Evolutionary conservation across 23 tunicate genomes (phyloP).

Genomic region (Corella eumyota): DNA sequence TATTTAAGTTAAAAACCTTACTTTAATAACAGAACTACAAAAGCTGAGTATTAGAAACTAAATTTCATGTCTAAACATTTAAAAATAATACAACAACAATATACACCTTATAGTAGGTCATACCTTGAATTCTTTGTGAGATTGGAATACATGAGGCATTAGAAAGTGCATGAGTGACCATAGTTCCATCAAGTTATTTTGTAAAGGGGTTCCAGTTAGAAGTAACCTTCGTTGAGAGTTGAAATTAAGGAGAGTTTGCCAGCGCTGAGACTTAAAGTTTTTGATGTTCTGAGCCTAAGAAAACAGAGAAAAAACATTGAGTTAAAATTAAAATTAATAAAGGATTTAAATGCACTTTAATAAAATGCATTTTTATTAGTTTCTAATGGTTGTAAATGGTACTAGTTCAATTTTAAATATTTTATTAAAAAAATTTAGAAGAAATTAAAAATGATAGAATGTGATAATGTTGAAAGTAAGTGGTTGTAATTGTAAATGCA

Average conservation of each 20-base stretch:
- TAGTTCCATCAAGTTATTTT: constrained; percentile 92
- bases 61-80: too few relatives aligned
- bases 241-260: constrained; percentile 92
- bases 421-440: constrained; percentile 1
- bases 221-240: constrained; percentile 88
- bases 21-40: too few relatives aligned
- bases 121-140: constrained; percentile 92
- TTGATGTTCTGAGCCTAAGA: constrained; percentile 87
- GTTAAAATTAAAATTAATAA: constrained; percentile 4
- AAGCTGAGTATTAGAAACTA: too few relatives aligned
- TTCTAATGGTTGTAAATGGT: not conserved
- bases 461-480: constrained; percentile 7
- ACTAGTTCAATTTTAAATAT: too few relatives aligned
- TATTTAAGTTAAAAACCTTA: too few relatives aligned
- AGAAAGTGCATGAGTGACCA: constrained; percentile 99
- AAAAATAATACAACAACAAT: too few relatives aligned
- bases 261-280: constrained; percentile 93
- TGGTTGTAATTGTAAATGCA: constrained; percentile 28
- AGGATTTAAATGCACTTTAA: not conserved
- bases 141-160: constrained; percentile 96
- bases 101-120: too few relatives aligned
- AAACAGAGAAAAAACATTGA: not conserved
- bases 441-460: not conserved
- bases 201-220: constrained; percentile 97
- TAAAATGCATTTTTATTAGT: not conserved